These are phyloP conservation scores for Diadophis punctatus DNA, from an alignment of 2,113 vertebrate species.

Conservation along the genomic window DNA sequence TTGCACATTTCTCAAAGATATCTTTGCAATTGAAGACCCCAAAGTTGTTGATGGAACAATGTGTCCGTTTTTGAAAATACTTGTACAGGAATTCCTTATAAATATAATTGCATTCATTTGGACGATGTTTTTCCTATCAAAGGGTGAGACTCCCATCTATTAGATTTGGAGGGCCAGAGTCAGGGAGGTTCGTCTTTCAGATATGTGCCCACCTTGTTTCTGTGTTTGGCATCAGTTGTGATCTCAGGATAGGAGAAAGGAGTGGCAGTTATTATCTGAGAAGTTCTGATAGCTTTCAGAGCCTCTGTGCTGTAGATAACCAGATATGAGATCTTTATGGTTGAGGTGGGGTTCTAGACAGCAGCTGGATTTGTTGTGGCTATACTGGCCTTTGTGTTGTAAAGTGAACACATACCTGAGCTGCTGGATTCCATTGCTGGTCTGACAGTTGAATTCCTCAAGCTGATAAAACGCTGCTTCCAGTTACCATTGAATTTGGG, in stretches of 20 bases:
- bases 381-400: neutral
- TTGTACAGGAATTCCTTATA: neutral
- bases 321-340: neutral
- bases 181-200: neutral
- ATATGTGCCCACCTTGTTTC: neutral
- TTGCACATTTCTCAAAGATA: neutral
- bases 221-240: neutral
- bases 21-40: neutral
- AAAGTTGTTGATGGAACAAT: neutral
- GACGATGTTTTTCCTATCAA: neutral
- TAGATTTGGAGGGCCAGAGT: neutral
- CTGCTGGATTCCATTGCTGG: neutral
- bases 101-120: neutral
- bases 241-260: neutral
- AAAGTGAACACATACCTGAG: neutral
- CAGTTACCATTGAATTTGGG: neutral
- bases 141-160: neutral
- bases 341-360: neutral
- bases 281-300: neutral
- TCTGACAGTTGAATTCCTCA: neutral
- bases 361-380: neutral
- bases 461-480: neutral
- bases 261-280: neutral
- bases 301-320: neutral
- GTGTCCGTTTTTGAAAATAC: neutral